These are phyloP conservation scores for Chionomys nivalis DNA, from an alignment of 2,113 vertebrate genomes.

Conservation along the genomic window DNA sequence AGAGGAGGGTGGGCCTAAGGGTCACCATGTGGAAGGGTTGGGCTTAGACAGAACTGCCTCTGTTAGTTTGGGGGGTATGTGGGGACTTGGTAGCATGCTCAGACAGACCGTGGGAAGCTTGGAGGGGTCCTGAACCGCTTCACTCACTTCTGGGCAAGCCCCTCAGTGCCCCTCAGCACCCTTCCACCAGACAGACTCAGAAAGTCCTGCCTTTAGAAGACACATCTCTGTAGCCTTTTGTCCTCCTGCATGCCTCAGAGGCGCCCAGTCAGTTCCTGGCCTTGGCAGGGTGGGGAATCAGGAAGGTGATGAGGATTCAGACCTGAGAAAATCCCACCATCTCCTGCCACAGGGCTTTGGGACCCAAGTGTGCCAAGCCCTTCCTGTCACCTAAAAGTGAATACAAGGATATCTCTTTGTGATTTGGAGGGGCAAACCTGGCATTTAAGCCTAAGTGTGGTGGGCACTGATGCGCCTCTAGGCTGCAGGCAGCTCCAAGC, in stretches of 20 bases:
- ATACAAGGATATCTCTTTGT: constrained; percentile 53
- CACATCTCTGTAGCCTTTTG: not conserved
- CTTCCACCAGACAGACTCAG: not conserved
- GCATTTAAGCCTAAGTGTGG: constrained; percentile 16
- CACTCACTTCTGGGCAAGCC: not conserved
- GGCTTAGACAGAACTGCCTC: constrained; percentile 74
- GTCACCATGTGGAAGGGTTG: constrained; percentile 7
- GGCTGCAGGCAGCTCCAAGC: not conserved
- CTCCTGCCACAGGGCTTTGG: not conserved
- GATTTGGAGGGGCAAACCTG: constrained; percentile 34
- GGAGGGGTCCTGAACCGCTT: constrained; percentile 23
- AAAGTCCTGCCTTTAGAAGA: not conserved
- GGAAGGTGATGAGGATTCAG: constrained; percentile 17
- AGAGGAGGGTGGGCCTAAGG: constrained; percentile 7
- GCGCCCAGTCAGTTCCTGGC: not conserved
- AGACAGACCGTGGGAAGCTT: constrained; percentile 51
- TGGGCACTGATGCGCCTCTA: constrained; percentile 25
- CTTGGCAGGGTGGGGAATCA: not conserved
- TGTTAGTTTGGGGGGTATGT: constrained; percentile 66
- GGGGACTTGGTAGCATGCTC: constrained; percentile 73
- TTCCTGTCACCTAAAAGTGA: constrained; percentile 42
- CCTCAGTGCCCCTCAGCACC: not conserved
- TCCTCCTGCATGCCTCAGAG: not conserved
- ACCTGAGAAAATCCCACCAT: constrained; percentile 59
- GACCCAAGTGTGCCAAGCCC: constrained; percentile 6